Conservation (phyloP, 2,888 invertebrate genomes). For the Lithodes maja region DNA sequence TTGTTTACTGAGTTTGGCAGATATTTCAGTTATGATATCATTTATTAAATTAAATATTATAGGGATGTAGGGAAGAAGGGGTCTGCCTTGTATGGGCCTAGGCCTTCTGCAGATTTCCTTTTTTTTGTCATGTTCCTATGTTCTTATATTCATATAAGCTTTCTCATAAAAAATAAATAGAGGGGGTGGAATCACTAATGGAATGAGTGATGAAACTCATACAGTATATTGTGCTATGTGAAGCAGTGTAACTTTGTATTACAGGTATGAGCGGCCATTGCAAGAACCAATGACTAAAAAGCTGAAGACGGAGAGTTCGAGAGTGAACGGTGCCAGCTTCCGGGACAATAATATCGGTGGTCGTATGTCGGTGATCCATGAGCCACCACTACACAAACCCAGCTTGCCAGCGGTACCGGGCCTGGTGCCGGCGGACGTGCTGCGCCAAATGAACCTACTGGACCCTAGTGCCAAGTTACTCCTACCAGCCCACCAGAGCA, state of each 20-base stretch:
- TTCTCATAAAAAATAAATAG: too few relatives aligned
- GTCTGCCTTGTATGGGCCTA: too few relatives aligned
- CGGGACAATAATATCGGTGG: slow-evolving; percentile 51
- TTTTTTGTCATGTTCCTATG: too few relatives aligned
- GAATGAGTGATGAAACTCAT: neutral
- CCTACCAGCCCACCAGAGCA: slow-evolving; percentile 70
- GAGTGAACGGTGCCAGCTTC: slow-evolving; percentile 63
- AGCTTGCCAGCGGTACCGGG: slow-evolving; percentile 66
- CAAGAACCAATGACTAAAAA: slow-evolving; percentile 63
- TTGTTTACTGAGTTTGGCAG: too few relatives aligned
- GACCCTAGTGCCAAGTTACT: slow-evolving; percentile 63
- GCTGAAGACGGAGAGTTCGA: slow-evolving; percentile 60
- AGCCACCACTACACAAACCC: slow-evolving; percentile 54
- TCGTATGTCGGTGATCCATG: slow-evolving; percentile 56
- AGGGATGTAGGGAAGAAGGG: too few relatives aligned
- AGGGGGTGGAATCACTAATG: too few relatives aligned
- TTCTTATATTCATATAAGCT: too few relatives aligned
- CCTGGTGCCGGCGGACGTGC: slow-evolving; percentile 66
- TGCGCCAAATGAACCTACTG: slow-evolving; percentile 66
- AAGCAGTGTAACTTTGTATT: slow-evolving; percentile 1
- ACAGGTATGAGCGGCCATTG: slow-evolving; percentile 55
- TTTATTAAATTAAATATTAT: too few relatives aligned
- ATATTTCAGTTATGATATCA: too few relatives aligned
- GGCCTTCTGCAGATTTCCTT: too few relatives aligned
- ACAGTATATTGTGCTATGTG: neutral